phyloP scores from a whole-genome alignment of 2,797 vertebrate species.

The Falco biarmicus region DNA sequence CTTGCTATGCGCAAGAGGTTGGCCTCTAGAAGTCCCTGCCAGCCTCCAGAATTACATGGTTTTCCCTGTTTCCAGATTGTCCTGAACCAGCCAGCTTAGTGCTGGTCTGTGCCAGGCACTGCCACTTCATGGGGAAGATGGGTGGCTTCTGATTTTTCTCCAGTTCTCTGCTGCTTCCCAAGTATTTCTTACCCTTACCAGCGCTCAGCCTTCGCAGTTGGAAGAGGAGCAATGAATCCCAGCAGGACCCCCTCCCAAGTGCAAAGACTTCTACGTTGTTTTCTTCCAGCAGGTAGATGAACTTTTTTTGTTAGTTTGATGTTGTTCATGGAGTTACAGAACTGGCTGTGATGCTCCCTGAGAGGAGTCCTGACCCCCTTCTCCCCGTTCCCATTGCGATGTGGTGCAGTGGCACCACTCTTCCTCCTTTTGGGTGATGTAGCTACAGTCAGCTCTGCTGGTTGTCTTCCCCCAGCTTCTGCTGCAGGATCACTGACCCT shows the following conservation, averaged over 20 bases:
- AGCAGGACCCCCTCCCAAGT: not conserved
- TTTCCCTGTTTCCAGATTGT: not conserved
- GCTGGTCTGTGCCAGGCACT: not conserved
- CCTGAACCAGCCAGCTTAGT: not conserved
- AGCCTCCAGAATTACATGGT: not conserved
- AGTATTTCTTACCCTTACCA: not conserved
- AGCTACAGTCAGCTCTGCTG: accelerated
- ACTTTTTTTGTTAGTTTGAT: not conserved
- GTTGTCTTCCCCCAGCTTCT: accelerated
- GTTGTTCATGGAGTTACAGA: not conserved
- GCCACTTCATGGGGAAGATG: accelerated
- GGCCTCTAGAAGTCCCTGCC: not conserved
- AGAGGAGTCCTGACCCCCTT: not conserved
- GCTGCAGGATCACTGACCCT: not conserved
- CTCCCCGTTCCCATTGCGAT: accelerated
- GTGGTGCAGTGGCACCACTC: accelerated
- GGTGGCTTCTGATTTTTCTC: not conserved
- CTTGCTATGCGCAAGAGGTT: not conserved
- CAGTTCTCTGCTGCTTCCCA: not conserved
- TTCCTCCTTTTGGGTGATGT: not conserved
- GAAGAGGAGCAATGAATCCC: not conserved
- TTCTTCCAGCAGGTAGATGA: not conserved
- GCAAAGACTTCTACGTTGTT: not conserved
- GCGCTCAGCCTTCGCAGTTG: not conserved
- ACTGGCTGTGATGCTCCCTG: accelerated